These are phyloP conservation scores for Oryzias woworae DNA, from an alignment of 2,113 vertebrate species.

Conservation along the genomic window DNA sequence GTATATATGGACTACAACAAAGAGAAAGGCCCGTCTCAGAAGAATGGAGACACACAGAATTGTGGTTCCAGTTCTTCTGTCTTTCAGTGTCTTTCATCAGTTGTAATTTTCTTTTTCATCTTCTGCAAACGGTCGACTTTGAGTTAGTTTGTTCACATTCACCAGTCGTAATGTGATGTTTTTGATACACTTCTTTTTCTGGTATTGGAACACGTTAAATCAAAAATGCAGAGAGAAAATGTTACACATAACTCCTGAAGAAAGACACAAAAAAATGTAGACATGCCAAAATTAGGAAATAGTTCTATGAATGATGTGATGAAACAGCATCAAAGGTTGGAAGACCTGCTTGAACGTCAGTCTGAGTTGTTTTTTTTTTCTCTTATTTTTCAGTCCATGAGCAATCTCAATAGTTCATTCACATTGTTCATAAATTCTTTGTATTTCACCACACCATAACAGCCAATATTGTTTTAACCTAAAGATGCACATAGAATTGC, in stretches of 20 bases:
- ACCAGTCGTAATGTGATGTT: neutral
- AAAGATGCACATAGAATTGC: no score
- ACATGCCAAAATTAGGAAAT: no score
- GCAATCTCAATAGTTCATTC: no score
- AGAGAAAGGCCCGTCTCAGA: neutral
- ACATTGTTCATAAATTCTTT: no score
- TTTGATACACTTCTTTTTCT: neutral
- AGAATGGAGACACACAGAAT: neutral
- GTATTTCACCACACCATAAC: no score
- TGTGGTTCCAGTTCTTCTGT: neutral
- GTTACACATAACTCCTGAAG: neutral
- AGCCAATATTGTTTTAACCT: no score
- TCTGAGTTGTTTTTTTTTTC: no score
- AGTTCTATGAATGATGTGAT: no score
- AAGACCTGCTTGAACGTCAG: no score
- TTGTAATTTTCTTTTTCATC: neutral
- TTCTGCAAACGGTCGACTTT: neutral
- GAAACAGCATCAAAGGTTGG: no score
- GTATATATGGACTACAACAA: neutral
- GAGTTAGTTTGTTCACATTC: neutral
- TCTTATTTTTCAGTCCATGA: no score
- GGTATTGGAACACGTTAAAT: neutral
- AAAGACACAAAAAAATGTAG: neutral
- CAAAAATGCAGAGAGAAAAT: neutral
- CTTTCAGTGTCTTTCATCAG: neutral